phyloP scores from a whole-genome alignment of 2,888 invertebrate species.

The Tigriopus californicus region DNA sequence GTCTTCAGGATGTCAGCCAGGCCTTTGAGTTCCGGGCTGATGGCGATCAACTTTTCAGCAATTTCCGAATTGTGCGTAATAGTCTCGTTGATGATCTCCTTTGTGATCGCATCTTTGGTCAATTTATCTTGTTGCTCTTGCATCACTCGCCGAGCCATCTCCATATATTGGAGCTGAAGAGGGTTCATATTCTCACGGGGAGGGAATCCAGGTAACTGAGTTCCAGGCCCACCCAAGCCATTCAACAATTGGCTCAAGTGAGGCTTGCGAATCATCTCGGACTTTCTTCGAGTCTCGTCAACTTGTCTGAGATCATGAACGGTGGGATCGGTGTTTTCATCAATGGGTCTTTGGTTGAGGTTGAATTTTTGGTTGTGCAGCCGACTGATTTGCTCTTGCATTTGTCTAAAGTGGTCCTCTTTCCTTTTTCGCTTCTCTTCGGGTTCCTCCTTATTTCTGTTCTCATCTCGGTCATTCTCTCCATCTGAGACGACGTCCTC shows the following conservation, averaged over 20 bases:
- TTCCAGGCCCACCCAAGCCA: constrained; percentile 33
- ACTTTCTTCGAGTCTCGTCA: neutral
- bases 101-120: constrained; percentile 18
- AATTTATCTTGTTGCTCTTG: constrained; percentile 19
- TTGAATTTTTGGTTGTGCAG: constrained; percentile 6
- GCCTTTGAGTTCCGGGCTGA: constrained; percentile 40
- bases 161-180: constrained; percentile 33
- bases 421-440: constrained; percentile 48
- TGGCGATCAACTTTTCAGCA: constrained; percentile 35
- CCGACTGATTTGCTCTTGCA: constrained; percentile 25
- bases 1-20: constrained; percentile 77
- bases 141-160: constrained; percentile 14
- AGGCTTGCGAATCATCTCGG: constrained; percentile 17
- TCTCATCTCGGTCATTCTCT: constrained; percentile 33
- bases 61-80: constrained; percentile 27
- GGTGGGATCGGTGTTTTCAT: constrained; percentile 3
- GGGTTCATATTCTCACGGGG: constrained; percentile 26
- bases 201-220: constrained; percentile 38
- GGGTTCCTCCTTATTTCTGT: constrained; percentile 16
- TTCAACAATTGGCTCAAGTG: constrained; percentile 22
- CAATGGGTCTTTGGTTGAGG: neutral
- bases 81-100: constrained; percentile 18
- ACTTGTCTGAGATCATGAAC: neutral
- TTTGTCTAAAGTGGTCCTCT: constrained; percentile 35
- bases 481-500: constrained; percentile 39